Evolutionary conservation across 2,888 invertebrate genomes (phyloP).

Genomic region (Agonopterix subpropinquella): DNA sequence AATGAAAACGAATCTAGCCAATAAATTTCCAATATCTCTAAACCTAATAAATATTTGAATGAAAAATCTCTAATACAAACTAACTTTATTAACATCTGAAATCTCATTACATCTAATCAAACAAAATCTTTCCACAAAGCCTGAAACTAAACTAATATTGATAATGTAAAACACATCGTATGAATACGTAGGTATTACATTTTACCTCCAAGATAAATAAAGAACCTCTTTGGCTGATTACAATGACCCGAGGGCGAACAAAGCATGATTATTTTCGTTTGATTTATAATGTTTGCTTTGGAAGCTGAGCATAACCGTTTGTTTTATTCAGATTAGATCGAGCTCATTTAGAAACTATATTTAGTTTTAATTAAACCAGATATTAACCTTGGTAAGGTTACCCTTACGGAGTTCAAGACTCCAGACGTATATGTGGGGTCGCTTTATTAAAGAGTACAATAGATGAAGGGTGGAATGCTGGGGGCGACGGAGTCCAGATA

Average conservation of each 20-base stretch:
- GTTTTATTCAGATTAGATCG: constrained; percentile 39
- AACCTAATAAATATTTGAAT: neutral
- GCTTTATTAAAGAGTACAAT: constrained; percentile 37
- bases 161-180: constrained; percentile 9
- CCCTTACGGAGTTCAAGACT: constrained; percentile 28
- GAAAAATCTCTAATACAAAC: neutral
- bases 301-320: constrained; percentile 46
- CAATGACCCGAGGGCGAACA: constrained; percentile 65
- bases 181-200: constrained; percentile 22
- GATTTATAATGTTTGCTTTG: constrained; percentile 63
- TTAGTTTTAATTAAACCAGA: constrained; percentile 11
- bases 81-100: too few species aligned
- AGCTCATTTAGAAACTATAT: constrained; percentile 18
- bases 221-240: constrained; percentile 53
- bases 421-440: constrained; percentile 30
- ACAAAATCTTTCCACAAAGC: neutral
- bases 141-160: neutral
- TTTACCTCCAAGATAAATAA: constrained; percentile 43
- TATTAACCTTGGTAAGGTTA: constrained; percentile 10
- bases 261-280: constrained; percentile 61
- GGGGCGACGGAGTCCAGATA: constrained; percentile 28
- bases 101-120: too few species aligned
- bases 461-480: constrained; percentile 32
- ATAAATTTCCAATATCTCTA: too few species aligned
- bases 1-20: too few species aligned